A percentile compares a stretch with the other conserved stretches of the same genome.
phyloP scores from a whole-genome alignment of 2,797 vertebrate species.

The Danio jaintianensis region DNA sequence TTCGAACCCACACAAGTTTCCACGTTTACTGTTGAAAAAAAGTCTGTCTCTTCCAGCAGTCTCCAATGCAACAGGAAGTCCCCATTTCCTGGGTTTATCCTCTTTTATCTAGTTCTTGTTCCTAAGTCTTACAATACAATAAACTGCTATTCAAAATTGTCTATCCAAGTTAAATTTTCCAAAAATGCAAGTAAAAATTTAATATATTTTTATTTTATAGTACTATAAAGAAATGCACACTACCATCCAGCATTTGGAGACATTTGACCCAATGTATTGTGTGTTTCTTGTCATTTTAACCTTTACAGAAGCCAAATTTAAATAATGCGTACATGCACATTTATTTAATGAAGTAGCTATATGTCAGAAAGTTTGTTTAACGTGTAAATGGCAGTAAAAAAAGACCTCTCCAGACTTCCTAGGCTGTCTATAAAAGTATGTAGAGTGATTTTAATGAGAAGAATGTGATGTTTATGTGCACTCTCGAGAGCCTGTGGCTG shows the following conservation, averaged over 20 bases:
- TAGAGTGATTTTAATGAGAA: no score
- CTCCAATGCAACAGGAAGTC: background rate
- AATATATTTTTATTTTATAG: no score
- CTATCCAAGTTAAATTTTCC: conserved; percentile 2
- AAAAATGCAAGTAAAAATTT: background rate
- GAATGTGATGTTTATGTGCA: no score
- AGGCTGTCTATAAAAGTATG: no score
- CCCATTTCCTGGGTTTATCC: background rate
- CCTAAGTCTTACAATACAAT: background rate
- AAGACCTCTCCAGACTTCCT: no score
- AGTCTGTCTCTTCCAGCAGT: background rate
- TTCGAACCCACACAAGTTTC: background rate
- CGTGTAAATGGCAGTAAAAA: no score
- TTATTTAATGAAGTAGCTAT: no score
- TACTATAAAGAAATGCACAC: no score
- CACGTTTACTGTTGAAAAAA: background rate
- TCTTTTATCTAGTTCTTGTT: conserved; percentile 30
- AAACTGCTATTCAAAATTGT: background rate
- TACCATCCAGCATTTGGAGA: background rate
- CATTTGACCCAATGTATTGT: background rate
- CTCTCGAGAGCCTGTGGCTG: no score
- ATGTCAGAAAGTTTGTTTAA: no score
- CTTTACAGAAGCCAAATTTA: background rate
- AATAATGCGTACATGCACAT: no score
- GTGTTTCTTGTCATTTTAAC: background rate